Evolutionary conservation across 2,888 invertebrate species (phyloP), one percentile per base, ranked within the genome.

Genomic region (Scaptomyza tumidula): DNA sequence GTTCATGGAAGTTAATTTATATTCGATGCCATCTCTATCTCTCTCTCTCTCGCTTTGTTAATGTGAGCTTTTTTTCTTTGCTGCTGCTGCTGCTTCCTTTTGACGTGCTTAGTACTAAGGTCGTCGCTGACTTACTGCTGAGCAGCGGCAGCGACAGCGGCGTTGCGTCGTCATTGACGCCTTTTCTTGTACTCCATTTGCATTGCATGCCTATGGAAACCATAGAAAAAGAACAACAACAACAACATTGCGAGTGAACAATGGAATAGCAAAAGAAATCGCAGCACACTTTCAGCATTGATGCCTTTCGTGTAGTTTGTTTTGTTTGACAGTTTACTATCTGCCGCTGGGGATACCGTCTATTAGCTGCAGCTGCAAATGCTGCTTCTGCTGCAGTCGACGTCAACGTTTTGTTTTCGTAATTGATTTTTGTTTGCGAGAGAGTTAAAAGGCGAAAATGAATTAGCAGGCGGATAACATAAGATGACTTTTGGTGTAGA

Each of bases 1-100:
- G 73, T 69, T 88, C 79, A 85, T 74, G 77, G 68, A 80, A 86
- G 83, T 88, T 83, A 88, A 83, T 86, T 83, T 83, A 83, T 83
- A 86, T 86, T 74, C 80, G 77, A 74, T 88, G 83, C 86, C 78
- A 78, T 78, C 75, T 73, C 63, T 54, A 65, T 55, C 35, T 58
- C 57, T 64, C 54, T 67, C 43, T 11, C 46, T 29, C 29, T 11
- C 53, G 59, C 11, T 45, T 39, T 44, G 39, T 41, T 48, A 45
- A 46, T 54, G 62, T 55, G 43, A 64, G 76, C 78, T 66, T 72
- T 69, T 62, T 43, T 24, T 44, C 5, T 24, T 62, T 19, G 1
- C 5, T 56, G 59, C 64, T 56, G 59, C 64, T 64, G 50, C 49
- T 71, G 69, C 66, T 73, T 86, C 83, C 88, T 76, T 86, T 76